Evolutionary conservation across 2,797 vertebrate genomes (phyloP), one percentile per base, ranked within the genome.

Genomic region (Parambassis ranga): DNA sequence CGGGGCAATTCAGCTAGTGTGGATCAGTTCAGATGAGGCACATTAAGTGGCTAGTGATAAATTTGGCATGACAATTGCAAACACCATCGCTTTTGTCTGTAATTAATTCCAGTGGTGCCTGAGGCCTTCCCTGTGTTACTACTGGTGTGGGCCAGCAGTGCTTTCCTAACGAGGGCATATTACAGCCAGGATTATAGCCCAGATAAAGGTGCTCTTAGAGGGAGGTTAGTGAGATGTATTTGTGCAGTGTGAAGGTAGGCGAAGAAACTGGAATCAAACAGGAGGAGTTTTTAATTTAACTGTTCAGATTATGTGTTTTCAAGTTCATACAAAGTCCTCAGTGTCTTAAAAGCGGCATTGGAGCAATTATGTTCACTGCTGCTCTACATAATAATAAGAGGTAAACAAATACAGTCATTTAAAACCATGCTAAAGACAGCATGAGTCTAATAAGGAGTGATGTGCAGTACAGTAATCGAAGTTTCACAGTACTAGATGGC

Each of bases 101-200:
- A 97, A 99, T 98, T 98, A 98, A 98, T 97, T 98, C 95, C 95
- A 96, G 86, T 92, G 95, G 93, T 92, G 95, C 96, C 95, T 84
- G 87, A 93, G 94, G 96, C 95, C 65, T 90, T 92, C 88, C 91
- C 83, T 63, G 82, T 90, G 82, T 92, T 88, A 76, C 94, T 87
- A 88, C 93, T 90, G 88, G 95, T 94, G 93, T 95, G 95, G 90
- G 93, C 93, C 90, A 90, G 92, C 87, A 92, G 93, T 92, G 93
- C 88, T 91, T 89, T 83, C 88, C 94, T 96, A 96, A 97, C 94
- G 93, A 97, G 95, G 92, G 90, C 93, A 92, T 94, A 96, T 96
- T 96, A 95, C 93, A 92, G 90, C 42, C 62, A 90, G 92, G 92
- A 94, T 95, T 95, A 96, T 87, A 91, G 91, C 87, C 87, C 46